These are phyloP conservation scores for Ictalurus punctatus DNA, from an alignment of 2,113 vertebrate genomes.

Conservation along the genomic window DNA sequence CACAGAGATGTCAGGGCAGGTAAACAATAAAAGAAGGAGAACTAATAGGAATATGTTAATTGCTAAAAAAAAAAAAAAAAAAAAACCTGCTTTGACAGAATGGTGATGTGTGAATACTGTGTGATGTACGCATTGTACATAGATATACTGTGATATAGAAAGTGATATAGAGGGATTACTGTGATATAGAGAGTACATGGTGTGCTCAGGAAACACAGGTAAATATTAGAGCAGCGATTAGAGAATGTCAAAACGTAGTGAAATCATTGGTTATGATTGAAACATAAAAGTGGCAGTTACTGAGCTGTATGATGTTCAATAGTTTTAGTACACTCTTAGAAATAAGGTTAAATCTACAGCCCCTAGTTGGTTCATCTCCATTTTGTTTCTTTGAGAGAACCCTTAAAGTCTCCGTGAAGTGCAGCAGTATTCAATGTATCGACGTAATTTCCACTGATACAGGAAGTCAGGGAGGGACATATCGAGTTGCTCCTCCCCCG, in stretches of 20 bases:
- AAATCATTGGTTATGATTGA: background rate
- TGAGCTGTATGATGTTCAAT: background rate
- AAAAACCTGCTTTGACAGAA: background rate
- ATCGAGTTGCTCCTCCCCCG: no score
- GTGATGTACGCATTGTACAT: background rate
- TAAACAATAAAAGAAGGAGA: slow-evolving; percentile 67
- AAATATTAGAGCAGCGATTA: background rate
- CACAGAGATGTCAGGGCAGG: slow-evolving; percentile 82
- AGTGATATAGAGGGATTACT: no score
- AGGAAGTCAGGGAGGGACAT: no score
- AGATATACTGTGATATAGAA: background rate
- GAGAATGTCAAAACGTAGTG: background rate
- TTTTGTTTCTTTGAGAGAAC: background rate
- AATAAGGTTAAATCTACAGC: background rate
- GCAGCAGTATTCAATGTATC: no score
- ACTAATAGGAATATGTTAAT: background rate
- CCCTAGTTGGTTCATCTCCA: background rate
- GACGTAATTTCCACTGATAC: no score
- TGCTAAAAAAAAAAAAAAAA: background rate
- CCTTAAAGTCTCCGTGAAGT: no score
- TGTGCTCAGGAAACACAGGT: background rate
- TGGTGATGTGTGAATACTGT: background rate
- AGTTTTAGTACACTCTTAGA: background rate
- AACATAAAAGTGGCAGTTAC: background rate
- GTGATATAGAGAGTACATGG: background rate